phyloP scores from a whole-genome alignment of 2,888 invertebrate species.

The Schizaphis graminum region DNA sequence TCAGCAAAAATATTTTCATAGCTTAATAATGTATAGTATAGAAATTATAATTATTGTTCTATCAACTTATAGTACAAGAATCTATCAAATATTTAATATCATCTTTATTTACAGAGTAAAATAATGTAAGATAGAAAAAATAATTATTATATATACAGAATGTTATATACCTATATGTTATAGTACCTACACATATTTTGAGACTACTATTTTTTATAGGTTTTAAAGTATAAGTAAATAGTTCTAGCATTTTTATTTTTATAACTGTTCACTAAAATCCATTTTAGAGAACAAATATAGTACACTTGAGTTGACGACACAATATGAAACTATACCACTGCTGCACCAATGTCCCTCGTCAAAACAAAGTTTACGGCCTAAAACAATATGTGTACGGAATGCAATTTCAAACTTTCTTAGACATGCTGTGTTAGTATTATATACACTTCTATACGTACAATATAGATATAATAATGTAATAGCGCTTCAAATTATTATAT shows the following conservation, averaged over 20 bases:
- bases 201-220: background rate
- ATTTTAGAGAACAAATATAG: background rate
- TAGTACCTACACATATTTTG: background rate
- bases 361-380: constrained; percentile 44
- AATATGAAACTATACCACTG: background rate
- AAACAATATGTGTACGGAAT: background rate
- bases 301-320: background rate
- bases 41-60: background rate
- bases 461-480: background rate
- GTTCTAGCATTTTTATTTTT: background rate
- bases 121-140: background rate
- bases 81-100: background rate
- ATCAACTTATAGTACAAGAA: background rate
- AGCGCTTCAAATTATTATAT: background rate
- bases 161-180: background rate
- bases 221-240: background rate
- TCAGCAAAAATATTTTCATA: background rate
- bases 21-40: background rate
- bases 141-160: background rate
- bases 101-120: background rate
- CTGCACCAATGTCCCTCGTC: constrained; percentile 12
- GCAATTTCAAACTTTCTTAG: constrained; percentile 38
- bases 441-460: background rate
- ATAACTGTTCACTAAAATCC: background rate
- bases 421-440: background rate